Evolutionary conservation across 2,888 invertebrate genomes (phyloP), one percentile per base, ranked within the genome.

Genomic region (Ellobium chinense): DNA sequence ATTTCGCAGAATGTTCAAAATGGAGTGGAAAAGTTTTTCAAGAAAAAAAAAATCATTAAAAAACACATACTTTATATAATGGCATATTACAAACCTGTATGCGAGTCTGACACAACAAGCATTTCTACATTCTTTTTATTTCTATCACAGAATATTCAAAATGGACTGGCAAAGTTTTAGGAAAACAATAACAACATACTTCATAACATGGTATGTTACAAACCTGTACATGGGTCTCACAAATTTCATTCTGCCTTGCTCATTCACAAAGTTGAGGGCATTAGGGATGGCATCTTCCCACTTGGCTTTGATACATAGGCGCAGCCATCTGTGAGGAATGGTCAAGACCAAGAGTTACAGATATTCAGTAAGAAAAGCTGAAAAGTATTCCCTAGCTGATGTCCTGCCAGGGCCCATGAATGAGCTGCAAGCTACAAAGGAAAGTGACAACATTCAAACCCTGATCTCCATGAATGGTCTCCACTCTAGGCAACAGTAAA

Each of bases 191-290:
- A n/a, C n/a, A n/a, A n/a, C n/a, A n/a, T n/a, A n/a, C n/a, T n/a
- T n/a, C n/a, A n/a, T n/a, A n/a, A n/a, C n/a, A n/a, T n/a, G n/a
- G 36, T 1, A 69, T 4, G 21, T 0, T 9, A 37, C 90, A 85
- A 89, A 94, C 94, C 96, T 95, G 93, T 97, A 98, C 69, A 98
- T 94, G 2, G 98, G 97, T 46, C 97, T 94, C 1, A 97, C 96
- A 93, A 95, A 98, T 93, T 98, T 98, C 96, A 98, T 97, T 77
- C 98, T 95, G 54, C 98, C 98, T 90, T 97, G 96, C 27, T 95
- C 95, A 86, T 96, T 97, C 12, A 97, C 95, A 94, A 98, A 98
- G 29, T 95, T 92, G 78, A 98, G 94, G 0, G 96, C 96, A 24
- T 95, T 94, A 1, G 94, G 93, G 54, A 98, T 93, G 88, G 95